These are phyloP conservation scores for Cryptosula pallasiana DNA, from an alignment of 2,888 invertebrate species.

Conservation along the genomic window DNA sequence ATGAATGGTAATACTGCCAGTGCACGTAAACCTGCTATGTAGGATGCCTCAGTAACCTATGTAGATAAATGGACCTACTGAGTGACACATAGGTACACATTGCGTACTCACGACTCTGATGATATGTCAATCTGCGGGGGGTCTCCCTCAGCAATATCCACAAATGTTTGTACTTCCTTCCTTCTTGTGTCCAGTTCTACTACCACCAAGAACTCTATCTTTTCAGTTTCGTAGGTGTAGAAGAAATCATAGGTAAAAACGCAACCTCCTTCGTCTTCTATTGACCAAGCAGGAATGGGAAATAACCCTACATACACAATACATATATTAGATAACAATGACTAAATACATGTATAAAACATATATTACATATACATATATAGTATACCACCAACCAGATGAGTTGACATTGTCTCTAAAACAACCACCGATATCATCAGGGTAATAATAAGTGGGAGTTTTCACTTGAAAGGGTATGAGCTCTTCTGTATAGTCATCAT, in stretches of 20 bases:
- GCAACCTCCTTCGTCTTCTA: conserved; percentile 6
- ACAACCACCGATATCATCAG: conserved; percentile 12
- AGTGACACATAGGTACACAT: no score
- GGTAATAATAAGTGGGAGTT: not conserved
- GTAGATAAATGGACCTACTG: no score
- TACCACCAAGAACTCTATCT: conserved; percentile 1
- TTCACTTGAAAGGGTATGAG: not conserved
- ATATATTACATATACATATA: no score
- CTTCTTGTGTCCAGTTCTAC: not conserved
- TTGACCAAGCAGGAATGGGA: not conserved
- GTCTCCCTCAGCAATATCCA: conserved; percentile 16
- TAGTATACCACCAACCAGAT: not conserved
- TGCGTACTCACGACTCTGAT: not conserved
- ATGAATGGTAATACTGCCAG: no score
- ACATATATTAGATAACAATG: no score
- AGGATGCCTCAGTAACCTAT: no score
- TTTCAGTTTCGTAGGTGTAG: conserved; percentile 18
- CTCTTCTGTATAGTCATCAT: not conserved
- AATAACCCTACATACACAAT: not conserved
- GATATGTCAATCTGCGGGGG: conserved; percentile 18
- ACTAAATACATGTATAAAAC: no score
- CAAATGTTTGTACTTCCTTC: not conserved
- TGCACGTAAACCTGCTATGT: no score
- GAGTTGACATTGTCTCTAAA: conserved; percentile 3
- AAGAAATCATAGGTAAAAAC: conserved; percentile 15